Base-by-base conservation (phyloP, 2,888 invertebrate species). In the Sarcophaga carnaria region DNA sequence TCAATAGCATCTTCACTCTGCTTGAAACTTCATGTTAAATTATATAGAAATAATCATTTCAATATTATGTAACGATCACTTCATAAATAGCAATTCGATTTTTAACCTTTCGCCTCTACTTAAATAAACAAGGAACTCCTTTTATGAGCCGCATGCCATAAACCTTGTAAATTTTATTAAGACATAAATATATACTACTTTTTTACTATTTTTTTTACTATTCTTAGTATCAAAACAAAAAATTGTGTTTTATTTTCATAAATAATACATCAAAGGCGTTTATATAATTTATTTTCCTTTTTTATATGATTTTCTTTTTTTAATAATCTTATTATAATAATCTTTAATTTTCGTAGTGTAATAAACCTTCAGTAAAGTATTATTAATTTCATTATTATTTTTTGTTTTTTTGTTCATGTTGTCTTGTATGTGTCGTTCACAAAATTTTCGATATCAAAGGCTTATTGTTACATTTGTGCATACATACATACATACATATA, bases 251-350 rank as follows among this genome's bases (percentile, higher is more conserved):
- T 11, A 1, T 14, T 49, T 49, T 14, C 1, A 54, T 54, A 14
- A 54, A 54, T 14, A 54, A 54, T 54, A 54, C 54, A 54, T 54
- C 54, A 54, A 54, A 54, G 17, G 17, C 54, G 17, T 54, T 54
- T 37, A 37, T 37, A 1, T 37, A 37, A 37, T 37, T 37, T 37
- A 2, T 37, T 37, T 37, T 37, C 8, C 12, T 54, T 54, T 54
- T 54, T 54, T 17, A 3, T 54, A 14, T 0, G 17, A 14, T 54
- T 14, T 54, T 54, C 1, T 49, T 14, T 76, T 14, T 69, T 63
- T n/a, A 37, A 75, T 81, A 69, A 81, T 75, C 37, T 75, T 14
- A 37, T 82, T 77, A 60, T 17, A 22, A 49, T 49, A 63, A 49
- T 47, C 17, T 66, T 82, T 71, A 78, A 47, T 45, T 8, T 66